Evolutionary conservation across 1,140 invertebrate genomes (phyloP), one percentile per base, ranked within the genome.

Genomic region (Lutraria rhynchaena): DNA sequence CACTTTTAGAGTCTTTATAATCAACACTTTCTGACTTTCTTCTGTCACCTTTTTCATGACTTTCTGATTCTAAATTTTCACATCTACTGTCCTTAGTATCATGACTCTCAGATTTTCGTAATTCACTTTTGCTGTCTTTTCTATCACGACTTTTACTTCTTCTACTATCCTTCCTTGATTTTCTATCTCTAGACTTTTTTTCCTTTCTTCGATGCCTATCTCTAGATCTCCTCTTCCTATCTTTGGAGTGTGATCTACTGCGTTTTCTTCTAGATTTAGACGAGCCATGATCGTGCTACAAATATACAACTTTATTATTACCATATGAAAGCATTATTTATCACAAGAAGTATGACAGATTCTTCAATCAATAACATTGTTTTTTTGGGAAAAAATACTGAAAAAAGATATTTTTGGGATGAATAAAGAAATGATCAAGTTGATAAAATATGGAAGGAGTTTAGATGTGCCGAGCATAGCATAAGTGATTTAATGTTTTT

Each of bases 41-140:
- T 63, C 60, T 31, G 13, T 35, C 35, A 33, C 33, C 22, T 60
- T 29, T 60, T 37, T 63, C 33, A 33, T 63, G 19, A 35, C 31
- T 55, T 55, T 55, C n/a, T 22, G 19, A 55, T 22, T 19, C 53
- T 22, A 19, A n/a, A 15, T 5, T 37, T 4, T 71, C 53, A 35
- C 31, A 60, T 35, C 27, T 60, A 61, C 57, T 75, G 9, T 63
- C 44, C 19, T 60, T 75, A 44, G 27, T 37, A 24, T 67, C 63
- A 51, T 41, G 63, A 5, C 22, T 41, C 27, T 67, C 63, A 46
- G 63, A 49, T 27, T 67, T 67, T 51, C 24, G 0, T 15, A 13
- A 27, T 75, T 75, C 73, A 67, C 60, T 67, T 22, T 41, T 78
- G 58, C 51, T 67, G 29, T 67, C 49, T 57, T 78, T 78, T 19